Percentiles rank a stretch among this genome's conserved stretches.
Conservation (phyloP, 2,797 vertebrate species). For the Enteromius afrohamiltoni region DNA sequence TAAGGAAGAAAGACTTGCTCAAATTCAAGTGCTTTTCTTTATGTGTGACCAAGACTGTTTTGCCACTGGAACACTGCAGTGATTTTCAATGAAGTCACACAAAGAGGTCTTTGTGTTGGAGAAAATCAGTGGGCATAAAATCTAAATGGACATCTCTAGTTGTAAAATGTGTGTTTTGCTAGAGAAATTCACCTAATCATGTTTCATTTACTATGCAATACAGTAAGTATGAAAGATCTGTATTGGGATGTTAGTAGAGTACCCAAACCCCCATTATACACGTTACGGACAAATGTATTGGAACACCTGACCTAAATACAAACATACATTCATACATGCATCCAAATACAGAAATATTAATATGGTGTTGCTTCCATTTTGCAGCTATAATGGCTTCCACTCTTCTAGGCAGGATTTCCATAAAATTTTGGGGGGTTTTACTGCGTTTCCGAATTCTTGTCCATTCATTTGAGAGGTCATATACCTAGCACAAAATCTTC, state of each 20-base stretch:
- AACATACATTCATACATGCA: not conserved
- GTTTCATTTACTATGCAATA: slow-evolving; percentile 60
- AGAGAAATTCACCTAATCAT: slow-evolving; percentile 51
- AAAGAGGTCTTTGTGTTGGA: slow-evolving; percentile 62
- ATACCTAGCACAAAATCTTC: not conserved
- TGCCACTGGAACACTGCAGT: slow-evolving; percentile 60
- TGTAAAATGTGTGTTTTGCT: slow-evolving; percentile 44
- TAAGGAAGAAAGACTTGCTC: slow-evolving; percentile 25
- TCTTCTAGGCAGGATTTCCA: not conserved
- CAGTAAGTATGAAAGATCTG: slow-evolving; percentile 39
- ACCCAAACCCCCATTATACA: not conserved
- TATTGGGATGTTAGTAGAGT: not conserved
- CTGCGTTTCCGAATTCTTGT: not conserved
- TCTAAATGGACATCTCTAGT: slow-evolving; percentile 51
- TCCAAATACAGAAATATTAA: not conserved
- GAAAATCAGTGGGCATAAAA: slow-evolving; percentile 50
- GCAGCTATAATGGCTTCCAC: not conserved
- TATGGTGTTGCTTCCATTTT: not conserved
- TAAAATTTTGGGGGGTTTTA: not conserved
- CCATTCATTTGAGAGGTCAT: not conserved
- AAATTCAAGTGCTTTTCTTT: slow-evolving; percentile 52
- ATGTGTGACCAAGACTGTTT: slow-evolving; percentile 56
- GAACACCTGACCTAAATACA: not conserved
- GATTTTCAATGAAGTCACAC: slow-evolving; percentile 68
- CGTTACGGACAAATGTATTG: not conserved